Evolutionary conservation across 2,888 invertebrate genomes (phyloP).

Genomic region (Venusia cambrica): DNA sequence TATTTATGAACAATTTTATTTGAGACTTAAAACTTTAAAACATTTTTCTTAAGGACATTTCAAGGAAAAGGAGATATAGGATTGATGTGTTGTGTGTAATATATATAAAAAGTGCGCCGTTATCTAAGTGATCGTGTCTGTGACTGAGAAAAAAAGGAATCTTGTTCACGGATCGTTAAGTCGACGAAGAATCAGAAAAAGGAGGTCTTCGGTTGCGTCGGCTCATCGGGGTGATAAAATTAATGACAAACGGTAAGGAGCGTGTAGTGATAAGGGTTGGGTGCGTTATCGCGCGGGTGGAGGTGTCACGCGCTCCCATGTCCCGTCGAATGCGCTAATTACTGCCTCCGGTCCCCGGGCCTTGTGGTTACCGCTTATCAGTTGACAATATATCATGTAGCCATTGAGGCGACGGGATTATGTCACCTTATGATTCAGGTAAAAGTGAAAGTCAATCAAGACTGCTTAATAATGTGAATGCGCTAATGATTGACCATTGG

Average conservation of each 20-base stretch:
- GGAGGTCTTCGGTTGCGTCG: conserved; percentile 60
- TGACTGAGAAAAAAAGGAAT: conserved; percentile 64
- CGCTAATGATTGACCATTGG: conserved; percentile 15
- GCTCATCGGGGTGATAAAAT: conserved; percentile 75
- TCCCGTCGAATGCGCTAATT: conserved; percentile 49
- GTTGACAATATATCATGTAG: conserved; percentile 40
- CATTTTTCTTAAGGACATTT: conserved; percentile 1
- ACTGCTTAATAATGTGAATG: conserved; percentile 24
- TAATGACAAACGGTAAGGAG: conserved; percentile 78
- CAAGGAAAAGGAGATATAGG: neutral
- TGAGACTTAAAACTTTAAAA: conserved; percentile 5
- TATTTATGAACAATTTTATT: conserved; percentile 27
- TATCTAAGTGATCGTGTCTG: conserved; percentile 64
- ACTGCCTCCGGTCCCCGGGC: conserved; percentile 35
- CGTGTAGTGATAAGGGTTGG: conserved; percentile 70
- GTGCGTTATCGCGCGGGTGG: conserved; percentile 57
- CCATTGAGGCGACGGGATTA: conserved; percentile 33
- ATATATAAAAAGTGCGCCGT: conserved; percentile 36
- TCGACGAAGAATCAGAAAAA: conserved; percentile 57
- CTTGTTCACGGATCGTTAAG: conserved; percentile 73
- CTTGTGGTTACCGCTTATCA: conserved; percentile 40
- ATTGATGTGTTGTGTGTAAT: conserved; percentile 49
- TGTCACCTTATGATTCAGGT: conserved; percentile 32
- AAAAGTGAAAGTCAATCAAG: conserved; percentile 10
- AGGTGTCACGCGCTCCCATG: conserved; percentile 38